These are phyloP conservation scores for Hylomyscus alleni DNA, from an alignment of 2,797 vertebrate species.

Conservation along the genomic window DNA sequence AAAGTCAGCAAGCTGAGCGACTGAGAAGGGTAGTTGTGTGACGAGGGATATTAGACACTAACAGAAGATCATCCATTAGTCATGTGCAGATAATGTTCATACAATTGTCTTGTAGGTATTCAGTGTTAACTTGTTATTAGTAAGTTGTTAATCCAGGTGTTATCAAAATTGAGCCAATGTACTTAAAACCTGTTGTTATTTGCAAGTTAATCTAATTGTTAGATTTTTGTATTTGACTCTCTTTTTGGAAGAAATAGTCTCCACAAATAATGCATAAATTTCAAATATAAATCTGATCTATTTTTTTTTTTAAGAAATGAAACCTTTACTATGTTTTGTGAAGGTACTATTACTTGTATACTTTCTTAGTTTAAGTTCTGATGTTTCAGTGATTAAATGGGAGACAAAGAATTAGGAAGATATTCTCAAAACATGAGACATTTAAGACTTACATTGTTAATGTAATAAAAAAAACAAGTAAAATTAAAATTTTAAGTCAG, in stretches of 20 bases:
- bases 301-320: neutral
- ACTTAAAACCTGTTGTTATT: neutral
- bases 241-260: neutral
- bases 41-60: too few relatives aligned
- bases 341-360: neutral
- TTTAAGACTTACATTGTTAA: neutral
- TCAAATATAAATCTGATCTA: neutral
- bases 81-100: neutral
- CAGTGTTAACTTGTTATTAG: too few relatives aligned
- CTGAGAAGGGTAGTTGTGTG: neutral
- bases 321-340: neutral
- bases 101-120: rapidly evolving
- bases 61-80: neutral
- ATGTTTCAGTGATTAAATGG: neutral
- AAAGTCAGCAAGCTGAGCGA: neutral
- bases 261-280: neutral
- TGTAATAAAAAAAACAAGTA: neutral
- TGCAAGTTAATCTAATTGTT: neutral
- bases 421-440: neutral
- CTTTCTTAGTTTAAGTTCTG: neutral
- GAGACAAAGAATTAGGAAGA: neutral
- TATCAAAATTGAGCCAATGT: neutral
- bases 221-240: neutral
- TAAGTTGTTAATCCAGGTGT: neutral
- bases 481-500: neutral